Percentiles rank a stretch among this genome's conserved stretches.
Evolutionary conservation across 2,113 vertebrate species (phyloP).

Genomic region (Cricetomys ansorgei): DNA sequence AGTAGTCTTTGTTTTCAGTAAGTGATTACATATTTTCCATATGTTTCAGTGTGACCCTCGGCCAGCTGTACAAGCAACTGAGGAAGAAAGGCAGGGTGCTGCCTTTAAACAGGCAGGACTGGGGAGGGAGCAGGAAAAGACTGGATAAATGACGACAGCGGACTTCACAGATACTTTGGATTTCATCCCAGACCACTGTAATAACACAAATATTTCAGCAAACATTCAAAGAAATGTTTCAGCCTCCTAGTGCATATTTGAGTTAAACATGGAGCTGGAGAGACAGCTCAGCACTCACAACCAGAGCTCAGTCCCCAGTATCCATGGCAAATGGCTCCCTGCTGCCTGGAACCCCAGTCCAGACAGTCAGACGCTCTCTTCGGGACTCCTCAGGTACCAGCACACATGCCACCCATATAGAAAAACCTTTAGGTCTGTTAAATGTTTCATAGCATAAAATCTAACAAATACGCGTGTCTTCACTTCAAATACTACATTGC

Average conservation of each 20-base stretch:
- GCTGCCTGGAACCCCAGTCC: not conserved
- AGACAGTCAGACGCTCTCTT: not conserved
- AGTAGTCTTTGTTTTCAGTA: not conserved
- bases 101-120: not conserved
- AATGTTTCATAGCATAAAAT: not conserved
- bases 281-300: not conserved
- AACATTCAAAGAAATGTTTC: not conserved
- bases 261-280: not conserved
- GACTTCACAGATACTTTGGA: not conserved
- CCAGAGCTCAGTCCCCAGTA: not conserved
- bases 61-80: not conserved
- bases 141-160: not conserved
- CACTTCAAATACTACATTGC: not conserved
- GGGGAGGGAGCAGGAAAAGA: not conserved
- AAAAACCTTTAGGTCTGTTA: not conserved
- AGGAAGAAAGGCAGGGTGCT: not conserved
- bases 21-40: not conserved
- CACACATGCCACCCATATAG: not conserved
- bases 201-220: not conserved
- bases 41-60: not conserved
- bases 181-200: not conserved
- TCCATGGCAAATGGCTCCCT: not conserved
- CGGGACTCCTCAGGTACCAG: not conserved
- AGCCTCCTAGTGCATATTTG: not conserved
- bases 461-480: not conserved